Percentiles rank a stretch among this genome's conserved stretches.
These are phyloP conservation scores for Ceriagrion tenellum DNA, from an alignment of 2,888 invertebrate species.

Conservation along the genomic window DNA sequence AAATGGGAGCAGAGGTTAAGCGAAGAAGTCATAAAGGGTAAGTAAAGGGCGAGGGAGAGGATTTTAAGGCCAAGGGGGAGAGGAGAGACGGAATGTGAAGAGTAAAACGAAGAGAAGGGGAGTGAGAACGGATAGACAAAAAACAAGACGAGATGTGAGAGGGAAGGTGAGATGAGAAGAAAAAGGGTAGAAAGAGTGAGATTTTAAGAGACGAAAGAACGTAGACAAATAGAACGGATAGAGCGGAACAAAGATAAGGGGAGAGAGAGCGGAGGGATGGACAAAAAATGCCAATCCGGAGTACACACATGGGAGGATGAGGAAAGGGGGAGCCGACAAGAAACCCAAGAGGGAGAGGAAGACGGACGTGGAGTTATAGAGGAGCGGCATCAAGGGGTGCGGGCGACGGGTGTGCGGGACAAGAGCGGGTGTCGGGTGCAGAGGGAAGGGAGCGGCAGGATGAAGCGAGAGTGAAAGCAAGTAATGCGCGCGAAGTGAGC, in stretches of 20 bases:
- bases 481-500: neutral
- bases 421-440: neutral
- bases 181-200: neutral
- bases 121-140: neutral
- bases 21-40: neutral
- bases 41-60: neutral
- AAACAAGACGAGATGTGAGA: too few relatives aligned
- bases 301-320: neutral
- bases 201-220: too few relatives aligned
- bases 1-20: neutral
- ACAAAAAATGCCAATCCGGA: neutral
- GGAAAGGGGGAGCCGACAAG: neutral
- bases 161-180: neutral
- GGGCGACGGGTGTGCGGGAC: neutral
- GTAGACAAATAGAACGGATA: neutral
- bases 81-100: neutral
- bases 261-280: neutral
- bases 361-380: neutral
- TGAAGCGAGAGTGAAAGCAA: too few relatives aligned
- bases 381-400: neutral
- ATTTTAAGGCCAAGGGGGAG: neutral
- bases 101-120: neutral
- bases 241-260: neutral
- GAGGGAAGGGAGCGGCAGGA: neutral
- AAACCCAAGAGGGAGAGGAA: neutral